Base-by-base conservation (phyloP, 2,888 invertebrate genomes). In the Polyploca ridens region DNA sequence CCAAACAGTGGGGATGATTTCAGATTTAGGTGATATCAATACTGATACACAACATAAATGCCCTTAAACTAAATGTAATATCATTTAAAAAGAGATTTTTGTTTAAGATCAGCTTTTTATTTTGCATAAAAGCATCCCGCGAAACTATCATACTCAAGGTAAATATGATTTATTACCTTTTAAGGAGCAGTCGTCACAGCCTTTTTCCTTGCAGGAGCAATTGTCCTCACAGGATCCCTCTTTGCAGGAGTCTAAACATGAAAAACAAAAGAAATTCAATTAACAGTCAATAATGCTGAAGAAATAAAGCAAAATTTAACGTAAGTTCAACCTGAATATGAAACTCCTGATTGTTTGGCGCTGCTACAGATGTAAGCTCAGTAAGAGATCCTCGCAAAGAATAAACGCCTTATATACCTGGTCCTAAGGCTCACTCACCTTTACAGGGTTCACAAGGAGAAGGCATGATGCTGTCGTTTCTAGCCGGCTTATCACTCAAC, bases 391-490 rank as follows among this genome's bases (percentile, higher is more conserved):
- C 46, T 46, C n/a, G 2, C 54, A 54, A 49, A 16, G 54, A 54
- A 54, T 54, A 19, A 54, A 54, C 7, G 54, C 19, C 54, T 54
- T 54, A 10, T 19, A 19, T 19, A 54, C 8, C 54, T 19, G 3
- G 8, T 19, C 2, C 2, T 54, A 54, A 19, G n/a, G 49, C 49
- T 49, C 7, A 54, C 87, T 88, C 88, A 95, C 95, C 95, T 94
- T 95, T 95, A 84, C 95, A 95, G 66, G 94, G 90, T 83, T 95
- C 95, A 82, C 95, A 95, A 58, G 95, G 95, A 66, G 94, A 87
- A 77, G 95, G 95, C 95, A 95, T 95, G 73, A 66, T 87, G 84
- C 65, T 60, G 74, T 64, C 73, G 69, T 59, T 70, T 73, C 65
- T 74, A 62, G 71, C 66, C 66, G 65, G 69, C 69, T 74, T 72